These are phyloP conservation scores for Drosophila trichaetosa DNA, from an alignment of 2,888 invertebrate genomes.

Conservation along the genomic window DNA sequence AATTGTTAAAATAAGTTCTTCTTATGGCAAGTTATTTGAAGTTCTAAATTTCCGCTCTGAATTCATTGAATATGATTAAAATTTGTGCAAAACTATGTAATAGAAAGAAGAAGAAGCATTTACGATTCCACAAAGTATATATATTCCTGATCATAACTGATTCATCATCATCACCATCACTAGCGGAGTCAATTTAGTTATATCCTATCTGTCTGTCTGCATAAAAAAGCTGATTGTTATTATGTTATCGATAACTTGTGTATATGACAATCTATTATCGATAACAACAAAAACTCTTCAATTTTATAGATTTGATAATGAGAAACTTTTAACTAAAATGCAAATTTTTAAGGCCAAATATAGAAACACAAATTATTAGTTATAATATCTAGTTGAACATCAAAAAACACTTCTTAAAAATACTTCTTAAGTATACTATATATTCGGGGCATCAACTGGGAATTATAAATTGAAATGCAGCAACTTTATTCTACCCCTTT, in stretches of 20 bases:
- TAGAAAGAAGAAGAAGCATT: background rate
- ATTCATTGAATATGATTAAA: background rate
- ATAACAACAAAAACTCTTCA: background rate
- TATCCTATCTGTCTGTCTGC: background rate
- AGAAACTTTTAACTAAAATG: background rate
- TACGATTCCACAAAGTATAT: background rate
- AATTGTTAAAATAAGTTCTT: background rate
- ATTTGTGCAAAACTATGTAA: background rate
- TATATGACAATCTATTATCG: background rate
- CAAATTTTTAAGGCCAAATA: background rate
- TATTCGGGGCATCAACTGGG: background rate
- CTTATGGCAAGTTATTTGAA: background rate
- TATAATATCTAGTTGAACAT: background rate
- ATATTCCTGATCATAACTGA: background rate
- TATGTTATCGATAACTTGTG: background rate
- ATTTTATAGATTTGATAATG: background rate
- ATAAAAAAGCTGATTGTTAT: background rate
- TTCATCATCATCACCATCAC: background rate
- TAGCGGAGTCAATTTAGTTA: background rate
- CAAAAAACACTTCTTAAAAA: rapidly evolving
- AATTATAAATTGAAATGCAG: background rate
- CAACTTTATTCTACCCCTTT: background rate
- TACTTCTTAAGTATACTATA: no score
- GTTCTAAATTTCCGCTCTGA: background rate
- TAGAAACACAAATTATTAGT: background rate